phyloP scores from a whole-genome alignment of 2,113 vertebrate genomes.

The Boulengerochromis microlepis region DNA sequence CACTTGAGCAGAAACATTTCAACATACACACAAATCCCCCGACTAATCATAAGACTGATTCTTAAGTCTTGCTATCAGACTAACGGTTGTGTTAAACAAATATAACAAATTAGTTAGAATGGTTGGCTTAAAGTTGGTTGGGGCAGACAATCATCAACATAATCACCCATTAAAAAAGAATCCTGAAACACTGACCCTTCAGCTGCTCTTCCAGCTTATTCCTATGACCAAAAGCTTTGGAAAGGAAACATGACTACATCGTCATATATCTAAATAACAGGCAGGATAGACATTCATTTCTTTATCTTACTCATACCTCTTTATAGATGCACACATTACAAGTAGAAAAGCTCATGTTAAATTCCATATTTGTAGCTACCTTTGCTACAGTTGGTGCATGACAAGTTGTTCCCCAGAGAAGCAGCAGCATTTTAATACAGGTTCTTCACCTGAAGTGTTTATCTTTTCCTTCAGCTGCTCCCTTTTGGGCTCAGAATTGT shows the following conservation, averaged over 20 bases:
- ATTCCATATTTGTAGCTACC: neutral
- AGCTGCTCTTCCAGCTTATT: neutral
- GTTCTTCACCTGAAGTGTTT: neutral
- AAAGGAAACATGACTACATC: neutral
- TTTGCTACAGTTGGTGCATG: neutral
- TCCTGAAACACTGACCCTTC: neutral
- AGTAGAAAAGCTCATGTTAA: neutral
- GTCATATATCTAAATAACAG: neutral
- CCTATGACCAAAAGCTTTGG: neutral
- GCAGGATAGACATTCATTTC: neutral
- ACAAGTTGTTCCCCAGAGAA: neutral
- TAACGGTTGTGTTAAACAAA: neutral
- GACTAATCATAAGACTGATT: constrained; percentile 13
- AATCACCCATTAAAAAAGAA: fast-evolving
- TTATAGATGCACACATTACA: neutral
- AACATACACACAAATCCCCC: neutral
- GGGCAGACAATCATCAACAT: neutral
- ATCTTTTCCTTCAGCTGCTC: neutral
- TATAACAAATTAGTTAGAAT: neutral
- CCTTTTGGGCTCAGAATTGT: neutral
- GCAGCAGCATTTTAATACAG: neutral
- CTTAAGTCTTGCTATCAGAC: neutral
- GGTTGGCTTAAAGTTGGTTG: neutral
- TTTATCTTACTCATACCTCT: neutral
- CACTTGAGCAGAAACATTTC: neutral